Base-by-base conservation (phyloP, 2,888 invertebrate species). In the Gisinianus flammeolus region DNA sequence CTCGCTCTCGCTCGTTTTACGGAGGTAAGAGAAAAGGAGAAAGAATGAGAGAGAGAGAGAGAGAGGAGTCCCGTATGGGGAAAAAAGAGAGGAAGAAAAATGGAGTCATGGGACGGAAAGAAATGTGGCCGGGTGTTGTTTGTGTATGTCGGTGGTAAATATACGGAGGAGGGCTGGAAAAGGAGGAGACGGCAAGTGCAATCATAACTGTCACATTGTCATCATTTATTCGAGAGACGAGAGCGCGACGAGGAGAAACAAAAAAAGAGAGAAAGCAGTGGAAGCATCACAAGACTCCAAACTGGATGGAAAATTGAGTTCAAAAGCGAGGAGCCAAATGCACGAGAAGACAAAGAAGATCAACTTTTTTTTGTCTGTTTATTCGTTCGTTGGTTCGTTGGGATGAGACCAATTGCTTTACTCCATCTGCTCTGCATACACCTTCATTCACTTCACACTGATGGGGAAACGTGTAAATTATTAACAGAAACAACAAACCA, bases 201-300 rank as follows among this genome's bases (percentile, higher is more conserved):
- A 62, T 62, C 62, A 62, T 62, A 62, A 62, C 62, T 26, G 62
- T 62, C 62, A 62, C 62, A 26, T 62, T 62, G 62, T 62, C 62
- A 62, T 62, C 62, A 62, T 62, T 62, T 62, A 62, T 62, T 62
- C 62, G 62, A 62, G 62, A 28, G 8, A 22, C 24, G 62, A 24
- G 62, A 24, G 26, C 35, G 62, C 1, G 44, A 16, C 8, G 44
- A 44, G 44, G 44, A 44, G 44, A 16, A 44, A 16, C 8, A 44
- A 16, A 16, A 44, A 16, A 16, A 44, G 44, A 16, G 6, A 44
- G 44, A 44, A 16, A 44, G 44, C 8, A 44, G 44, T 44, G 16
- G 16, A 44, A 44, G n/a, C n/a, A n/a, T n/a, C n/a, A n/a, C n/a
- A n/a, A n/a, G n/a, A n/a, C n/a, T n/a, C n/a, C n/a, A n/a, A n/a